Base-by-base conservation (phyloP, 1,140 invertebrate genomes). In the Apis cerana region DNA sequence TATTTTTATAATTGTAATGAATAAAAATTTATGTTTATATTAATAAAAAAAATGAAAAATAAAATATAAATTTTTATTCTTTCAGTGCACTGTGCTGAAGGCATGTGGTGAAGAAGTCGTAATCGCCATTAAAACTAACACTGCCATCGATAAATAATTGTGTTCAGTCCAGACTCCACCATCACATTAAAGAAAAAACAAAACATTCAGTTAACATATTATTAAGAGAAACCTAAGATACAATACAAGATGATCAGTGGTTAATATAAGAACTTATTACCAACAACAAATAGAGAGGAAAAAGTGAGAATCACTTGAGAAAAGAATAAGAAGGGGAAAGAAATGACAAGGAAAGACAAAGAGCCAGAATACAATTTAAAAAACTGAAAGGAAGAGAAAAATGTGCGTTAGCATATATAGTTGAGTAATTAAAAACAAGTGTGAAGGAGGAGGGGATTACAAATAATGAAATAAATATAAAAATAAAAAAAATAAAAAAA, bases 61-160 rank as follows among this genome's bases (percentile, higher is more conserved):
- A 33, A 33, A 33, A 33, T 33, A 19, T 33, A 52, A 59, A 23
- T 33, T 74, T 52, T 4, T 27, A 27, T 83, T 89, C 89, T 95
- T 96, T 83, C 94, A 97, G 96, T 98, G 97, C 96, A 98, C 97
- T 87, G 98, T 98, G 84, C 95, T 98, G 91, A 98, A 97, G 93
- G 97, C 98, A 88, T 98, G 97, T 94, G 97, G 97, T 86, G 97
- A 98, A 95, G 97, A 98, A 95, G 97, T 97, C 94, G 97, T 98
- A 88, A 98, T 98, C 95, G 97, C 98, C 94, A 97, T 97, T 92
- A 98, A 98, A 96, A 97, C 97, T 95, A 98, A 98, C 95, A 98
- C 97, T 94, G 97, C 97, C 95, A 96, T 97, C 90, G 97, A 98
- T 95, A 98, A 98, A 97, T 98, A 97, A 97, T 95, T 92, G 92